phyloP scores from a whole-genome alignment of 2,113 vertebrate genomes.

The Macheiramphus alcinus region DNA sequence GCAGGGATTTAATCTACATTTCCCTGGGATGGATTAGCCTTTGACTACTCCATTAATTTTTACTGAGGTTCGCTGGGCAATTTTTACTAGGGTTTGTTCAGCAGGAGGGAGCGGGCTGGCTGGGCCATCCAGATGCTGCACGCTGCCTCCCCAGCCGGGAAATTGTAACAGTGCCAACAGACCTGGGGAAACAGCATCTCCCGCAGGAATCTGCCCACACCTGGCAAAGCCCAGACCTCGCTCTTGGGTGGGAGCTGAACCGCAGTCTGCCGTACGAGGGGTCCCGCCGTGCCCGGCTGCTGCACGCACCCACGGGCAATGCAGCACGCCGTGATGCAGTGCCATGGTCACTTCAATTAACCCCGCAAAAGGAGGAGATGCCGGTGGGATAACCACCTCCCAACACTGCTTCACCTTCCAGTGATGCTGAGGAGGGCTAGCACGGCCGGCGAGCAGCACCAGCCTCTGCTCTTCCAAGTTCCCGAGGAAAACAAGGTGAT shows the following conservation, averaged over 20 bases:
- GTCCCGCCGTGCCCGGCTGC: neutral
- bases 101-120: neutral
- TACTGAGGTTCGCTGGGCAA: neutral
- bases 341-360: rapidly evolving
- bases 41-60: neutral
- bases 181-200: neutral
- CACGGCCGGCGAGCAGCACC: neutral
- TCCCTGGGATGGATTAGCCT: neutral
- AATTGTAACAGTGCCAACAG: neutral
- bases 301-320: rapidly evolving
- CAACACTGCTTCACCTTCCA: neutral
- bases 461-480: neutral
- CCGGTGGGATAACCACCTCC: rapidly evolving
- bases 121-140: neutral
- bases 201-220: neutral
- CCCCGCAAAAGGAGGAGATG: neutral
- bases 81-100: neutral
- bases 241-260: rapidly evolving
- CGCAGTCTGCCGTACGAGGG: rapidly evolving
- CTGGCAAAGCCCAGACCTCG: neutral
- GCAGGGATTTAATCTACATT: neutral
- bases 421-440: neutral
- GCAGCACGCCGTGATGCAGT: rapidly evolving
- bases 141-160: neutral
- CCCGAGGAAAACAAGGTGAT: rapidly evolving